Evolutionary conservation across 2,888 invertebrate species (phyloP), one percentile per base, ranked within the genome.

Genomic region (Ornithoptera alexandrae): DNA sequence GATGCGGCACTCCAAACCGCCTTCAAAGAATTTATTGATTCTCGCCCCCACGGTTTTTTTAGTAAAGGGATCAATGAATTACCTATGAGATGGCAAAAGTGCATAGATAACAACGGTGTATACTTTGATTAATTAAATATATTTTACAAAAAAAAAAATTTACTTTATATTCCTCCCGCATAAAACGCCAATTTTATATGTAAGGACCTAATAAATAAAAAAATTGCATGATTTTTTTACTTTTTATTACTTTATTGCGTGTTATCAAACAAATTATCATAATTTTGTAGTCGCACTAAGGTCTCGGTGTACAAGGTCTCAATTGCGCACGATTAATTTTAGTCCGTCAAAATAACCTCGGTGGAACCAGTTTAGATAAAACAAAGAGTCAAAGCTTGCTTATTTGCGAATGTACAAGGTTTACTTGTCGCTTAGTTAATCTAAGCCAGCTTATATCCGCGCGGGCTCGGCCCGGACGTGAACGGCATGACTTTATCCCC

Each of bases 351-450:
- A 68, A 68, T 61, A 62, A 67, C 67, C 50, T 60, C 67, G 66
- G 70, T 63, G 15, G 59, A 67, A 70, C 70, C 67, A 63, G 67
- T 63, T 70, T 67, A 70, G 62, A 67, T 70, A 65, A 69, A 69
- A 69, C 80, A 76, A 74, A 79, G 81, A 79, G 77, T 78, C 77
- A 81, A 80, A 81, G 79, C 77, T 73, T 76, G 76, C 71, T 68
- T 77, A 74, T 77, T 80, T 79, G 80, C 79, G 79, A 80, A 81
- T 79, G 83, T 84, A 85, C 81, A 81, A 77, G 77, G 74, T 75
- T 84, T 80, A 84, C 82, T 87, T 87, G 85, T 84, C 81, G 81
- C 84, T 84, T 84, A 83, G 79, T 79, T 85, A 85, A 85, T 85
- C 85, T 84, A 79, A 76, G 81, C 79, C 82, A 79, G 81, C 79